Conservation (phyloP, 2,797 vertebrate genomes). For the Microctenopoma stevenorrisi region DNA sequence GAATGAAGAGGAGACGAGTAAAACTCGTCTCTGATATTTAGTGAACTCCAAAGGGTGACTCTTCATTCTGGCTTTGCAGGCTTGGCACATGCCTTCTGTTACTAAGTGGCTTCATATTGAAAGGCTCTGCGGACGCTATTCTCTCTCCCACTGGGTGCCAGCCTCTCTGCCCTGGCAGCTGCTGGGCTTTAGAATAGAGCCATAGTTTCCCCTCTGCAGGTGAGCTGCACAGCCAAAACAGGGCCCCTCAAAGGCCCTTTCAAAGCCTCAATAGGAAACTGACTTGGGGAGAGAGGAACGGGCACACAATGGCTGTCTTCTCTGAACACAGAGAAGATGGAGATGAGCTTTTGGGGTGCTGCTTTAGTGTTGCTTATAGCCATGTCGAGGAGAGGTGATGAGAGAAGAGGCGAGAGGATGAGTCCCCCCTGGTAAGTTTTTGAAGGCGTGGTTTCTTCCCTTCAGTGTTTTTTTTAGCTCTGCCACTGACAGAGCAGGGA, state of each 20-base stretch:
- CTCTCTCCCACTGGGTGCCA: slow-evolving; percentile 87
- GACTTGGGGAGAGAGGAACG: slow-evolving; percentile 84
- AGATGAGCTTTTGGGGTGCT: slow-evolving; percentile 81
- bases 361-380: slow-evolving; percentile 80
- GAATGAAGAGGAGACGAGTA: slow-evolving; percentile 42
- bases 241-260: slow-evolving; percentile 90
- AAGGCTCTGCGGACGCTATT: slow-evolving; percentile 84
- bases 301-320: slow-evolving; percentile 87
- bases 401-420: slow-evolving; percentile 79
- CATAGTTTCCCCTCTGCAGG: slow-evolving; percentile 89
- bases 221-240: slow-evolving; percentile 89
- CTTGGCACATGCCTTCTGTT: slow-evolving; percentile 92
- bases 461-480: slow-evolving; percentile 20
- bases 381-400: slow-evolving; percentile 77
- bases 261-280: slow-evolving; percentile 87
- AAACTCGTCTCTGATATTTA: slow-evolving; percentile 80
- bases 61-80: slow-evolving; percentile 86
- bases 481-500: slow-evolving; percentile 35
- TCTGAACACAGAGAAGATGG: slow-evolving; percentile 85
- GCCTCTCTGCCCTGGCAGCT: slow-evolving; percentile 91
- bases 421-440: slow-evolving; percentile 60
- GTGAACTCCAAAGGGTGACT: slow-evolving; percentile 84
- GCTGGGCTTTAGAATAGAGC: slow-evolving; percentile 87
- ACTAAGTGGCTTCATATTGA: slow-evolving; percentile 91
- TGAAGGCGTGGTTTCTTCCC: slow-evolving; percentile 67